A percentile compares a stretch with the other conserved stretches of the same genome.
Conservation (phyloP, 2,797 vertebrate species). For the Gallinago solitaria region DNA sequence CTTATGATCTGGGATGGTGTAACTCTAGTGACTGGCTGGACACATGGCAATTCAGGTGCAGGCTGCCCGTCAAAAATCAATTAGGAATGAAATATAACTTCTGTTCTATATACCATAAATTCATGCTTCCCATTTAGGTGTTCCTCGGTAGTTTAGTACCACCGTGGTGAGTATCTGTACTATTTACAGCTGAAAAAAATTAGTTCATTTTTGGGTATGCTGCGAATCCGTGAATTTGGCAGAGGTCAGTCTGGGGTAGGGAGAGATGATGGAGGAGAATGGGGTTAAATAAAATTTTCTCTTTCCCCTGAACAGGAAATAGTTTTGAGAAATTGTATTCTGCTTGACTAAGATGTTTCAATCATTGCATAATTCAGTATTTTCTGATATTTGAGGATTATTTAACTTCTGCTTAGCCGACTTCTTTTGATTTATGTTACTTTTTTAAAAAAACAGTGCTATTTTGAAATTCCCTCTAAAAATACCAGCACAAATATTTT, state of each 20-base stretch:
- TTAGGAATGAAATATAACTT: neutral
- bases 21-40: neutral
- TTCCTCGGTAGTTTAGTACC: neutral
- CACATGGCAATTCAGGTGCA: neutral
- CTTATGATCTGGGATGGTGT: neutral
- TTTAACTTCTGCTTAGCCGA: neutral
- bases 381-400: neutral
- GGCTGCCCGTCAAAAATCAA: slow-evolving; percentile 1
- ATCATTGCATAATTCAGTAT: neutral
- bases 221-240: neutral
- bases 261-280: neutral
- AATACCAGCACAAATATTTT: neutral
- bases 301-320: neutral
- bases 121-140: neutral
- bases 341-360: neutral
- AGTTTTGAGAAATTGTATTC: neutral
- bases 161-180: neutral
- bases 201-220: neutral
- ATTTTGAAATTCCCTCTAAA: neutral
- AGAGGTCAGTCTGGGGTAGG: neutral
- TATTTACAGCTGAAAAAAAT: neutral
- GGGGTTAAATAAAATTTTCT: neutral
- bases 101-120: neutral
- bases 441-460: neutral
- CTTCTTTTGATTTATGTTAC: neutral